phyloP scores from a whole-genome alignment of 2,888 invertebrate genomes.

The Melinopterus prodromus region DNA sequence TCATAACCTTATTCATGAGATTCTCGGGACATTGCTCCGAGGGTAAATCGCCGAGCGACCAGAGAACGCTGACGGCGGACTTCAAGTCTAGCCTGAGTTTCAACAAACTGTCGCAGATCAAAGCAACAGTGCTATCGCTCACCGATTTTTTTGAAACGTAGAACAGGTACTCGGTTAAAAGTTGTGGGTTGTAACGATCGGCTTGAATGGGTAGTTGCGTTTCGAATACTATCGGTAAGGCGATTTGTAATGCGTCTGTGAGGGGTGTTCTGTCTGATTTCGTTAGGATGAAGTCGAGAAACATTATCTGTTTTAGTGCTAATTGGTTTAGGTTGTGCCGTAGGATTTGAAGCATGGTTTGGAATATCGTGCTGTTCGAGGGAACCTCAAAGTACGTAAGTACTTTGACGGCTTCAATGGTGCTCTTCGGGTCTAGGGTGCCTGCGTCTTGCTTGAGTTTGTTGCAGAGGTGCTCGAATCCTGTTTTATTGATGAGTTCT shows the following conservation, averaged over 20 bases:
- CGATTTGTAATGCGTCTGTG: constrained; percentile 69
- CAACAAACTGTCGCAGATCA: constrained; percentile 64
- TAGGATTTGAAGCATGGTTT: constrained; percentile 71
- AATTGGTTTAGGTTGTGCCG: constrained; percentile 69
- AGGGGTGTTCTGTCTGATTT: constrained; percentile 65
- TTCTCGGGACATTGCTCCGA: constrained; percentile 60
- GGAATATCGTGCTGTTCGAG: constrained; percentile 66
- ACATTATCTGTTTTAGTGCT: constrained; percentile 68
- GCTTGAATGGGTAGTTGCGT: constrained; percentile 67
- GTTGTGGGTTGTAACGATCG: constrained; percentile 63
- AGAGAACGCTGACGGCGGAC: constrained; percentile 64
- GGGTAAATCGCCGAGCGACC: constrained; percentile 65
- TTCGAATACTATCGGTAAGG: constrained; percentile 74
- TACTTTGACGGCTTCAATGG: constrained; percentile 68
- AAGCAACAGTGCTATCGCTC: constrained; percentile 63
- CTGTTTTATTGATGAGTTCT: constrained; percentile 57
- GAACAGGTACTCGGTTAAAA: constrained; percentile 65
- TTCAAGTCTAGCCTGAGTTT: constrained; percentile 60
- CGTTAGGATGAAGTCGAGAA: constrained; percentile 67
- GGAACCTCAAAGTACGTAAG: constrained; percentile 68
- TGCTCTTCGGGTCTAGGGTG: constrained; percentile 63
- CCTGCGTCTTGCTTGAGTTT: constrained; percentile 66
- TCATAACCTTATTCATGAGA: constrained; percentile 64
- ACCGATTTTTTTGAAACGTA: constrained; percentile 64
- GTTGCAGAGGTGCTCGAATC: constrained; percentile 68